A percentile compares a stretch with the other conserved stretches of the same genome.
Conservation (phyloP, 2,888 invertebrate genomes). For the Tholera decimalis region DNA sequence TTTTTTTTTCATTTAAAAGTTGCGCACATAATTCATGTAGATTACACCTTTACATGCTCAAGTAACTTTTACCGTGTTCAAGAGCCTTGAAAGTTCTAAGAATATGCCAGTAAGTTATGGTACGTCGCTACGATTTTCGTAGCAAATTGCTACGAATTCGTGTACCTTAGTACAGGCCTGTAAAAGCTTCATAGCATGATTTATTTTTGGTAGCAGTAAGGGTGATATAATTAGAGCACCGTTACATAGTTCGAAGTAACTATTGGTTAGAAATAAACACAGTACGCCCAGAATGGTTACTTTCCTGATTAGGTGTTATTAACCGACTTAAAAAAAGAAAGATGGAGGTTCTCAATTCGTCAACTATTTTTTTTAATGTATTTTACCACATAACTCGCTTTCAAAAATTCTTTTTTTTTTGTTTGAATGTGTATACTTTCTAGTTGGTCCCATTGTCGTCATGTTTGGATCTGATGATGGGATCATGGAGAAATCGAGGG, state of each 20-base stretch:
- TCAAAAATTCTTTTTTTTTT: too few relatives aligned
- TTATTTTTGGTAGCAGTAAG: background rate
- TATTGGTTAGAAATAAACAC: constrained; percentile 5
- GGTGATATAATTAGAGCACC: background rate
- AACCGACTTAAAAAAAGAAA: too few relatives aligned
- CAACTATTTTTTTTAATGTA: too few relatives aligned
- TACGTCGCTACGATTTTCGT: background rate
- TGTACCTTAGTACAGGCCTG: background rate
- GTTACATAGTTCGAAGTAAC: background rate
- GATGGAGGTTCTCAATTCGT: too few relatives aligned
- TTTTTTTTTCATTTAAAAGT: background rate
- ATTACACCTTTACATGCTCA: background rate
- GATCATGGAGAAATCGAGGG: too few relatives aligned
- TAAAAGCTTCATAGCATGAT: background rate
- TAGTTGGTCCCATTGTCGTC: too few relatives aligned
- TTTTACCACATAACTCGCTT: too few relatives aligned
- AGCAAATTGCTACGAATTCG: constrained; percentile 10
- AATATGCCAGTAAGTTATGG: background rate
- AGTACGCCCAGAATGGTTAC: background rate
- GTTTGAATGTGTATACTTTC: too few relatives aligned
- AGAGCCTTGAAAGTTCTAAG: background rate
- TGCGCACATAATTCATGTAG: background rate
- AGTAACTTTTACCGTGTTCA: background rate
- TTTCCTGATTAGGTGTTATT: constrained; percentile 6
- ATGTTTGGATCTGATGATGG: too few relatives aligned